These are phyloP conservation scores for Laterallus jamaicensis DNA, from an alignment of 2,113 vertebrate species.

Conservation along the genomic window DNA sequence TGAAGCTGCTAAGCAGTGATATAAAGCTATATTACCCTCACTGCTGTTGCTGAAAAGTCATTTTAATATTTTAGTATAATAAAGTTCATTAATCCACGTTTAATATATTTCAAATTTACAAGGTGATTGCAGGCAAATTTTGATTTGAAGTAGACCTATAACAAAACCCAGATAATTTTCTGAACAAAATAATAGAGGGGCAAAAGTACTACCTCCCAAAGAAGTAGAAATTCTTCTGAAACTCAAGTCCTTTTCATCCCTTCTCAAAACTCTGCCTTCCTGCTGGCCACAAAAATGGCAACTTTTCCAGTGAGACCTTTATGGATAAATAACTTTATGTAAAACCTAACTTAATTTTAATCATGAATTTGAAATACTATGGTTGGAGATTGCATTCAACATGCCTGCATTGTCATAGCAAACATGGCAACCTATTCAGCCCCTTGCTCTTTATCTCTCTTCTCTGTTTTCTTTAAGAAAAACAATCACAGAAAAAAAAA, in stretches of 20 bases:
- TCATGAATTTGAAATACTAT: not conserved
- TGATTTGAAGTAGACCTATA: not conserved
- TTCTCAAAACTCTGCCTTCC: not conserved
- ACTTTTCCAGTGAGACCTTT: not conserved
- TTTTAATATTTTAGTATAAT: too few relatives aligned
- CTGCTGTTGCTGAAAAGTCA: not conserved
- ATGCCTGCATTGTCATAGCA: not conserved
- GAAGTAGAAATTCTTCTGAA: not conserved
- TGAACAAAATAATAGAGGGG: not conserved
- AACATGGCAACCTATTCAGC: not conserved
- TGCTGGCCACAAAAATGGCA: not conserved
- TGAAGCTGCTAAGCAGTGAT: not conserved
- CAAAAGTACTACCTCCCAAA: not conserved
- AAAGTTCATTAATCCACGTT: too few relatives aligned
- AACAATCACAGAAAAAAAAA: not conserved
- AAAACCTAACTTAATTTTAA: not conserved
- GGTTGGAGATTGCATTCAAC: fast-evolving
- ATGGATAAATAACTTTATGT: not conserved
- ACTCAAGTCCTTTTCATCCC: not conserved
- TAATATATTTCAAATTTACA: not conserved
- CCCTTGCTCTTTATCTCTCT: not conserved
- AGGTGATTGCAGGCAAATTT: not conserved
- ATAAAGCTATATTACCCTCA: not conserved
- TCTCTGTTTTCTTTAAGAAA: not conserved
- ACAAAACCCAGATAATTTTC: not conserved